Base-by-base conservation (phyloP, 1,140 invertebrate genomes). In the Orussus abietinus region DNA sequence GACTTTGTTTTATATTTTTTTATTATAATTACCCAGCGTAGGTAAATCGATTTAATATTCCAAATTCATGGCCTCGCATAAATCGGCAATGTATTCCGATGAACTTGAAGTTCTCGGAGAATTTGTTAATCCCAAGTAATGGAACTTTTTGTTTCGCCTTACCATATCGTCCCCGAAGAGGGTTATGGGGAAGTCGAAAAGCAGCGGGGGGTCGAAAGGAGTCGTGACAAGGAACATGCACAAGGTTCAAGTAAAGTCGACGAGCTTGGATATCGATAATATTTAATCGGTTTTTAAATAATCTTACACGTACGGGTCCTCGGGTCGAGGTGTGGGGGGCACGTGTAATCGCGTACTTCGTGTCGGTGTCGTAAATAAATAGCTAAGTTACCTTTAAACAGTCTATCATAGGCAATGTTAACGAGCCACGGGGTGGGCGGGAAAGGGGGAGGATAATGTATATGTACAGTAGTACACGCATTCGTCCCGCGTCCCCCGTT, bases 361-460 rank as follows among this genome's bases (percentile, higher is more conserved):
- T 44, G 48, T 43, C 56, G 39, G 55, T 53, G 49, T 59, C 43
- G 64, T 69, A 72, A 73, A 73, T 73, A 73, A 72, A 73, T 72
- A 72, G 67, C 66, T 73, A 70, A 69, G 59, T 69, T 69, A 70
- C 53, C 36, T 68, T 69, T 62, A 62, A 69, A 73, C 69, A 73
- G 67, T 72, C 69, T 73, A 69, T n/a, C n/a, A n/a, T 67, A 65
- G 68, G 59, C 49, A 57, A 64, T 57, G 57, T 57, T 55, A 58
- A 47, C 53, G n/a, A n/a, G 57, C 57, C 63, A 64, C 41, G 51
- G 59, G 22, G 48, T 48, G 53, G 55, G n/a, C n/a, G n/a, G n/a
- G n/a, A n/a, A n/a, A n/a, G n/a, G 22, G 10, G 12, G 29, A 9
- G 19, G 36, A 26, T 49, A 50, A 51, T 49, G 44, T 38, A 50